Conservation (phyloP, 2,113 vertebrate species). For the Shinisaurus crocodilurus region DNA sequence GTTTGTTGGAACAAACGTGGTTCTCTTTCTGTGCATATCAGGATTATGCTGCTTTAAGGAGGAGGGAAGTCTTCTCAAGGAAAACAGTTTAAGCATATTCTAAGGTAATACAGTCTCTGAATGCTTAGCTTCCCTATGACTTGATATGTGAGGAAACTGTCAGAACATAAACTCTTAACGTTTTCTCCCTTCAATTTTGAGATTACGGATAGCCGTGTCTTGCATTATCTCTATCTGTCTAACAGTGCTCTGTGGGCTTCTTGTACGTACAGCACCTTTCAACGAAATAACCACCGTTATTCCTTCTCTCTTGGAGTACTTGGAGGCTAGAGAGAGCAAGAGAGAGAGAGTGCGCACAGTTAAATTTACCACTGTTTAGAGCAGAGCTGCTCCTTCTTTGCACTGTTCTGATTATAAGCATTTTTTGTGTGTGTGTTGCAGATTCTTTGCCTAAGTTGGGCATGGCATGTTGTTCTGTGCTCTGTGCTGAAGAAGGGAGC, state of each 20-base stretch:
- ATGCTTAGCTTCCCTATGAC: slow-evolving; percentile 12
- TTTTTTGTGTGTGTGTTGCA: slow-evolving; percentile 30
- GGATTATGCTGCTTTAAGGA: background rate
- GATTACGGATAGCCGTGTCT: slow-evolving; percentile 30
- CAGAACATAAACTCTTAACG: slow-evolving; percentile 40
- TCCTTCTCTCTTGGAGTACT: slow-evolving; percentile 11
- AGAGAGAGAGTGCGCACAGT: background rate
- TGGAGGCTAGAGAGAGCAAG: background rate
- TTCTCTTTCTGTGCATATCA: background rate
- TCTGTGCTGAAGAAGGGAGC: slow-evolving; percentile 21
- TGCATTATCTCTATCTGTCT: background rate
- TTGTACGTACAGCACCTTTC: background rate
- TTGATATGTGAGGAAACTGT: slow-evolving; percentile 36
- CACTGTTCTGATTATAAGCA: slow-evolving; percentile 37
- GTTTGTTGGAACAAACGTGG: slow-evolving; percentile 5
- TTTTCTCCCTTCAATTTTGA: slow-evolving; percentile 16
- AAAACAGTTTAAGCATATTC: slow-evolving; percentile 7
- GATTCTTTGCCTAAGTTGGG: slow-evolving; percentile 48
- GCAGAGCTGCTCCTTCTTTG: background rate
- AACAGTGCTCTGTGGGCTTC: background rate
- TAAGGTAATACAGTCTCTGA: background rate
- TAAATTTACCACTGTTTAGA: slow-evolving; percentile 17
- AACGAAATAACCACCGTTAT: slow-evolving; percentile 28
- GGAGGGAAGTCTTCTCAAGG: background rate
- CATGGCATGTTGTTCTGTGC: slow-evolving; percentile 48